These are phyloP conservation scores for Larimichthys crocea DNA, from an alignment of 2,113 vertebrate species.

Conservation along the genomic window DNA sequence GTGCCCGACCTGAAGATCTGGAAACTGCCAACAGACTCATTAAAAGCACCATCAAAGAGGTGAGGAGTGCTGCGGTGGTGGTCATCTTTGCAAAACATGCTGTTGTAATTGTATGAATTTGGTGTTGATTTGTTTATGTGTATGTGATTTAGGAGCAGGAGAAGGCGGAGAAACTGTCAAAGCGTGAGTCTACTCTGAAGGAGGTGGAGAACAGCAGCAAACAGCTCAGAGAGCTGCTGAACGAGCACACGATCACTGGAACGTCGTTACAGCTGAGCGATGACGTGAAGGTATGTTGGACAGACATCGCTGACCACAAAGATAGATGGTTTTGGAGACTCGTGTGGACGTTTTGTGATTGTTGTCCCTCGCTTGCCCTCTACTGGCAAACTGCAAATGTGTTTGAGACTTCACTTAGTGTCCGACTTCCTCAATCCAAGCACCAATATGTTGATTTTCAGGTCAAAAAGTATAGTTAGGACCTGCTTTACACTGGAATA, in stretches of 20 bases:
- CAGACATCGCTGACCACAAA: not conserved
- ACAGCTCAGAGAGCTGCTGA: constrained; percentile 83
- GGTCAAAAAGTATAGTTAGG: not conserved
- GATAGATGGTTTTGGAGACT: not conserved
- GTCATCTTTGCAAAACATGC: not conserved
- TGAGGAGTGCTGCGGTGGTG: constrained; percentile 48
- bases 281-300: constrained; percentile 73
- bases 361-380: not conserved
- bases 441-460: not conserved
- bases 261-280: constrained; percentile 53
- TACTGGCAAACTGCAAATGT: not conserved
- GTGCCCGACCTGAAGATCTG: constrained; percentile 88
- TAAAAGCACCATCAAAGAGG: constrained; percentile 90
- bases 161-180: constrained; percentile 85
- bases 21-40: constrained; percentile 92
- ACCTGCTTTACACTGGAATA: not conserved
- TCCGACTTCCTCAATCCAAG: too few relatives aligned
- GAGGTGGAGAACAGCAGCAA: constrained; percentile 86
- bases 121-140: not conserved
- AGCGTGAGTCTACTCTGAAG: constrained; percentile 79
- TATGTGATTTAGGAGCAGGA: constrained; percentile 87
- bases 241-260: constrained; percentile 53
- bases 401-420: not conserved
- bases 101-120: not conserved
- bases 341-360: not conserved